Evolutionary conservation across 2,888 invertebrate genomes (phyloP), one percentile per base, ranked within the genome.

Genomic region (Dendrolimus pini): DNA sequence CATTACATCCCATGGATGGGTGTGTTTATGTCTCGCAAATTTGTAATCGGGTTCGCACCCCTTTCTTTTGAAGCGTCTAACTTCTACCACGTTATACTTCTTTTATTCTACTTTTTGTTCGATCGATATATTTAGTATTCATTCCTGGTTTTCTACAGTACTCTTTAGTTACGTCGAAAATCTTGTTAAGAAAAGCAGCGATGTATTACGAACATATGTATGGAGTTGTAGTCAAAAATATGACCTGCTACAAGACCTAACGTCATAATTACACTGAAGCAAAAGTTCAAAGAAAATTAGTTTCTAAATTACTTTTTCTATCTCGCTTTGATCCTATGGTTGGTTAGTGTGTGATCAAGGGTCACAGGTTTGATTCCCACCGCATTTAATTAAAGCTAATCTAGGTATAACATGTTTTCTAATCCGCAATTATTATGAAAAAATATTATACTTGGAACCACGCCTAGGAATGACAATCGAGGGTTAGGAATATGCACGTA

Each of bases 1-100:
- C 87, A 84, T 89, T 87, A 88, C 62, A 73, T 47, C 9, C 9
- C 47, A 47, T 47, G 12, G 47, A 47, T 76, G 83, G 89, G 89
- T 77, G 87, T 83, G 85, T 78, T 77, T 72, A 82, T 83, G 74
- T 71, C 62, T 62, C 68, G 75, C 77, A 79, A 81, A 84, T 83
- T 82, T 80, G 82, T 84, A 83, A 87, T 86, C 71, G 72, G 65
- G 69, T 69, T 77, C 81, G 74, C 85, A 74, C 85, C 86, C 86
- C 80, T 47, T 47, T 47, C 9, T 7, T 47, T 47, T 47, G 47
- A 47, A 47, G 47, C 47, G 12, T 47, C 47, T 47, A 10, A 47
- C 47, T 7, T 47, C 47, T 47, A 47, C 47, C 47, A 47, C 12
- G 47, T 12, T 2, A 56, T 56, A 52, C 56, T 52, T 41, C 18